A percentile compares a stretch with the other conserved stretches of the same genome.
These are phyloP conservation scores for Oreortyx pictus DNA, from an alignment of 2,797 vertebrate genomes.

Conservation along the genomic window DNA sequence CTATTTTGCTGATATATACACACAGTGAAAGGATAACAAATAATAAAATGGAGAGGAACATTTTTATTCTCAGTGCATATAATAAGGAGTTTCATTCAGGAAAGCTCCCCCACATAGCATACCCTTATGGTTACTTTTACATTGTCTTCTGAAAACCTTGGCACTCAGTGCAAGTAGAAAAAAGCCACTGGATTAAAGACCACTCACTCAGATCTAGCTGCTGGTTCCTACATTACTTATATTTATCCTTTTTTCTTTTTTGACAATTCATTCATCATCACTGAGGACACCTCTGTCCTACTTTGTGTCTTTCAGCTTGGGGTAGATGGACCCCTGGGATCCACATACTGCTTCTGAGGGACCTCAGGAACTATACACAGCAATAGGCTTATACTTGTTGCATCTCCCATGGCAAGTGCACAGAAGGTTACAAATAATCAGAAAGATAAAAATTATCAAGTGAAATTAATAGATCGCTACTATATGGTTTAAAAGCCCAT, in stretches of 20 bases:
- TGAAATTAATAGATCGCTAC: not conserved
- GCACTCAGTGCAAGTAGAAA: not conserved
- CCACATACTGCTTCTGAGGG: rapidly evolving
- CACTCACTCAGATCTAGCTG: not conserved
- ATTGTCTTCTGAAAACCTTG: not conserved
- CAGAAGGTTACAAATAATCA: not conserved
- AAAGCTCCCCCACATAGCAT: not conserved
- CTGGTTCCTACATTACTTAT: not conserved
- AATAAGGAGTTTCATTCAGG: not conserved
- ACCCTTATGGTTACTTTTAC: not conserved
- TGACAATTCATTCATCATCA: not conserved
- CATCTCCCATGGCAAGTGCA: rapidly evolving
- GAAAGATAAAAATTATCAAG: not conserved
- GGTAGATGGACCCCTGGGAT: not conserved
- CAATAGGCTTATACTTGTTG: not conserved
- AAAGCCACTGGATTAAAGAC: not conserved
- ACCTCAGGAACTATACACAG: not conserved
- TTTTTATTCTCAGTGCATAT: conserved; percentile 20
- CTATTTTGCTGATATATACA: not conserved
- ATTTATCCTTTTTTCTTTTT: not conserved
- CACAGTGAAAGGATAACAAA: conserved; percentile 18
- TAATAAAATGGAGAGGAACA: not conserved
- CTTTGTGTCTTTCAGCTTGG: not conserved
- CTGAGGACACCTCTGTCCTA: not conserved
- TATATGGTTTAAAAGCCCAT: not conserved